A percentile compares a stretch with the other conserved stretches of the same genome.
These are phyloP conservation scores for Gadopsis bispinosus DNA, from an alignment of 2,797 vertebrate genomes.

Conservation along the genomic window DNA sequence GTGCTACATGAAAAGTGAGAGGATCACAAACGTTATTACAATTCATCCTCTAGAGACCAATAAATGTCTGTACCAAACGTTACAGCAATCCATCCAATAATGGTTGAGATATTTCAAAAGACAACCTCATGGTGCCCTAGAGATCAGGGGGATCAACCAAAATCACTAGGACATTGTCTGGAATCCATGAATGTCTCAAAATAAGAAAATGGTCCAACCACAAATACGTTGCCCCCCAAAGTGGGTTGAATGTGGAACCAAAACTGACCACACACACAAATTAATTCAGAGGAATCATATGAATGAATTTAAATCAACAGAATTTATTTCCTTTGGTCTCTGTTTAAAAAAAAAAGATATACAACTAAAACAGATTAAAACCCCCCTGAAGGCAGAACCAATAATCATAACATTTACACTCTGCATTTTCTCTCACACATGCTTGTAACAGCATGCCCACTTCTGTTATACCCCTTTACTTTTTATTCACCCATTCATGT, in stretches of 20 bases:
- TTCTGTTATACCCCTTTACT: background rate
- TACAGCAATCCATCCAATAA: too few species aligned
- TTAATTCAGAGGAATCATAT: background rate
- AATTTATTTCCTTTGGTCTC: conserved; percentile 23
- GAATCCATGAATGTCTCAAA: too few species aligned
- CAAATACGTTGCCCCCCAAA: too few species aligned
- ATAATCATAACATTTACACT: conserved; percentile 28
- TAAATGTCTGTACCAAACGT: background rate
- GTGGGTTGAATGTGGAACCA: background rate
- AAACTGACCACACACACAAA: background rate
- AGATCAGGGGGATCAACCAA: background rate
- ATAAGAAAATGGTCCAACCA: background rate
- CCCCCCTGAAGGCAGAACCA: conserved; percentile 25
- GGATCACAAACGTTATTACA: too few species aligned
- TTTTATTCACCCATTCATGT: conserved; percentile 7
- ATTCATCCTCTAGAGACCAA: background rate
- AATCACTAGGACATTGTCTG: background rate
- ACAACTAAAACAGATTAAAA: conserved; percentile 23
- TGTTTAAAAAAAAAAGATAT: conserved; percentile 37
- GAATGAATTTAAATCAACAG: conserved; percentile 24
- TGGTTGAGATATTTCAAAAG: too few species aligned
- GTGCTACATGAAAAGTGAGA: too few species aligned
- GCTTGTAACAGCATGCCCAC: conserved; percentile 5
- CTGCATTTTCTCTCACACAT: background rate
- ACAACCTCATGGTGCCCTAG: too few species aligned